These are phyloP conservation scores for Zhengitettix transpicula DNA, from an alignment of 2,888 invertebrate genomes.

Conservation along the genomic window DNA sequence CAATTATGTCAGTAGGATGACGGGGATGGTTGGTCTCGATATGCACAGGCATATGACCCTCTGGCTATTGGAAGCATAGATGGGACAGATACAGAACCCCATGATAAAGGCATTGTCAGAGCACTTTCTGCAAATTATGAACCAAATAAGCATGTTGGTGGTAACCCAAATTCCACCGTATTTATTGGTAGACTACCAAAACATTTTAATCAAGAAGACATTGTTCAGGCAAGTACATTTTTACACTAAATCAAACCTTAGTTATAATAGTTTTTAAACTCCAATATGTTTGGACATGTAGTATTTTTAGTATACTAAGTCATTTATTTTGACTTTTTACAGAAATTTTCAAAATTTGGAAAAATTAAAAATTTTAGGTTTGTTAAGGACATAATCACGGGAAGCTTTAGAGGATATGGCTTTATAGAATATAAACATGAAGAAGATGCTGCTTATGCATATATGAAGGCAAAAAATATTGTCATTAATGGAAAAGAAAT, in stretches of 20 bases:
- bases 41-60: conserved; percentile 47
- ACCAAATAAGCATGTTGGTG: conserved; percentile 46
- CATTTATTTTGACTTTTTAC: conserved; percentile 14
- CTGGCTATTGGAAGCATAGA: conserved; percentile 75
- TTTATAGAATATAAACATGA: conserved; percentile 64
- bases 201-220: conserved; percentile 41
- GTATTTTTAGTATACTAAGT: not conserved
- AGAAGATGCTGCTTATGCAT: conserved; percentile 41
- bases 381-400: conserved; percentile 67
- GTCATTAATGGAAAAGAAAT: conserved; percentile 50
- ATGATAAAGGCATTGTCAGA: conserved; percentile 58
- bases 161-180: conserved; percentile 51
- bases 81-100: conserved; percentile 66
- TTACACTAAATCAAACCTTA: not conserved
- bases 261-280: no score
- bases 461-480: conserved; percentile 38
- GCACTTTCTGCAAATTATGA: conserved; percentile 49
- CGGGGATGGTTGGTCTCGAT: not conserved
- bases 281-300: no score
- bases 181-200: conserved; percentile 59
- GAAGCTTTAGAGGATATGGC: conserved; percentile 64
- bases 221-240: conserved; percentile 23
- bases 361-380: conserved; percentile 43
- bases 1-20: no score
- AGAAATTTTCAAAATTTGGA: conserved; percentile 49